Conservation (phyloP, 2,113 vertebrate species). For the Gymnobelideus leadbeateri region DNA sequence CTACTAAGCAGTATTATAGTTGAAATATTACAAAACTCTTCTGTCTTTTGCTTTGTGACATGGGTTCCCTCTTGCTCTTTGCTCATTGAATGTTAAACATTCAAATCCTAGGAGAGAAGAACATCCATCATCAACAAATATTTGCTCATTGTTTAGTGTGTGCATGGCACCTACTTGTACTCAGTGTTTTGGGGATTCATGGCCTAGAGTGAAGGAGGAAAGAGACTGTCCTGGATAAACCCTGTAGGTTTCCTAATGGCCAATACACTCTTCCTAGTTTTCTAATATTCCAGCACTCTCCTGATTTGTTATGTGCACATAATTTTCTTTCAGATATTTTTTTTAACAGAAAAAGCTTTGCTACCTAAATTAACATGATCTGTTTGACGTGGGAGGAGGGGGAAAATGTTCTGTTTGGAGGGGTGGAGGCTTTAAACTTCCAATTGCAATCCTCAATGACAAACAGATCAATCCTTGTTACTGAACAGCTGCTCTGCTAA, state of each 20-base stretch:
- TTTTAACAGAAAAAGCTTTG: conserved; percentile 5
- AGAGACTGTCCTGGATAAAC: neutral
- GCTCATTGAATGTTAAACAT: neutral
- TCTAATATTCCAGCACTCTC: neutral
- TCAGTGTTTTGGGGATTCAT: neutral
- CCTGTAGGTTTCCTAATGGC: neutral
- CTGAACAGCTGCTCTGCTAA: conserved; percentile 69
- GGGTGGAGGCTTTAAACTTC: conserved; percentile 59
- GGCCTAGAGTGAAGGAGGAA: fast-evolving
- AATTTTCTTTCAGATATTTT: conserved; percentile 13
- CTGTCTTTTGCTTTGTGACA: neutral
- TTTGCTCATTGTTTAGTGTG: neutral
- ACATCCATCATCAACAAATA: conserved; percentile 2
- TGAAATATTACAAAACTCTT: neutral
- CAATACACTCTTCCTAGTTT: neutral
- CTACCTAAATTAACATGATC: neutral
- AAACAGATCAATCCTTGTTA: conserved; percentile 67
- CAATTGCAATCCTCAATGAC: conserved; percentile 46
- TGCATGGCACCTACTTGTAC: neutral
- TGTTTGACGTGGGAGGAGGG: conserved; percentile 22
- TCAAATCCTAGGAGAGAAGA: neutral
- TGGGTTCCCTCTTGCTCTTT: neutral
- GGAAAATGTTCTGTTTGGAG: neutral
- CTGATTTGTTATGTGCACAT: neutral
- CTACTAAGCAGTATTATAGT: neutral